Conservation (phyloP, 2,888 invertebrate species). For the Drosophila robusta region DNA sequence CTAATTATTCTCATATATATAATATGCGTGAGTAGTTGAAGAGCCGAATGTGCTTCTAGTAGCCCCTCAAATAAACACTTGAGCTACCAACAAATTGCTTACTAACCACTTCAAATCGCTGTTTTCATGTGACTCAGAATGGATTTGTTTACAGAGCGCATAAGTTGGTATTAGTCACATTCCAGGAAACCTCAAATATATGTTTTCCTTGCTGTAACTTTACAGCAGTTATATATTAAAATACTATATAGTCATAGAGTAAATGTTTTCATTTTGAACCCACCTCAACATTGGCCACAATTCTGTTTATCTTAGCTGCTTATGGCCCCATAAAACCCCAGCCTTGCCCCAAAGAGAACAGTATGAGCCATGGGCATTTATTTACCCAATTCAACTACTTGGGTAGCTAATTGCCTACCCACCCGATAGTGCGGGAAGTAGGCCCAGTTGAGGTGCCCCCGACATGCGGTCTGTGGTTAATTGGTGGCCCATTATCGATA, state of each 20-base stretch:
- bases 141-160: not conserved
- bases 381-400: not conserved
- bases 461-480: too few species aligned
- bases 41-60: not conserved
- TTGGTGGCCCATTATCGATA: too few species aligned
- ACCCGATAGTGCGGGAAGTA: too few species aligned
- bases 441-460: too few species aligned
- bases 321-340: not conserved
- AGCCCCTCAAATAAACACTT: not conserved
- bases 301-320: not conserved
- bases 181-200: not conserved
- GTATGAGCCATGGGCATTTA: not conserved
- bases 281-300: not conserved
- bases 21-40: not conserved
- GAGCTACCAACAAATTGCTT: constrained; percentile 1
- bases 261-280: not conserved
- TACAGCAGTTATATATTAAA: too few species aligned
- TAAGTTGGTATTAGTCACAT: not conserved
- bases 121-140: not conserved
- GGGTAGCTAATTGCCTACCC: too few species aligned
- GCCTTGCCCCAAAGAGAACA: not conserved
- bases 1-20: not conserved
- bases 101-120: not conserved
- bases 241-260: too few species aligned
- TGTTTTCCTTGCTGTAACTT: too few species aligned